phyloP scores from a whole-genome alignment of 2,888 invertebrate genomes.

The Caenorhabditis angaria region DNA sequence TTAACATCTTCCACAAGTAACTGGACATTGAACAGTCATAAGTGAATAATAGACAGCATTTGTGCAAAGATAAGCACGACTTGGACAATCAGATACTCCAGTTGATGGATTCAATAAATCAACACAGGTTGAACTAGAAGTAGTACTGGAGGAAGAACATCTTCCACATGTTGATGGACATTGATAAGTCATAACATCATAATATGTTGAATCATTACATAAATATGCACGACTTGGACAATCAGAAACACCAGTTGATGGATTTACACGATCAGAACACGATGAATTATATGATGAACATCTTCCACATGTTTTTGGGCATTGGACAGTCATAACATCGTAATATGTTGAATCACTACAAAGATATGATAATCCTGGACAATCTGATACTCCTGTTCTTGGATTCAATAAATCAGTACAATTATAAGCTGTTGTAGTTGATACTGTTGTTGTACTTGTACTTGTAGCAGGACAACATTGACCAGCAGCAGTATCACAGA shows the following conservation, averaged over 20 bases:
- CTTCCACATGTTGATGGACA: slow-evolving; percentile 45
- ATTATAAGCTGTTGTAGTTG: too few relatives aligned
- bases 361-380: slow-evolving; percentile 28
- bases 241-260: slow-evolving; percentile 37
- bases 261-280: not conserved
- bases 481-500: not conserved
- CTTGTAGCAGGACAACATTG: not conserved
- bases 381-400: slow-evolving; percentile 42
- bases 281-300: slow-evolving; percentile 16
- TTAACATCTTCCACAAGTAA: too few relatives aligned
- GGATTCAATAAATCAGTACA: slow-evolving; percentile 41
- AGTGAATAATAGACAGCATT: too few relatives aligned
- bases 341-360: slow-evolving; percentile 42
- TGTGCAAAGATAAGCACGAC: too few relatives aligned
- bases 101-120: too few relatives aligned
- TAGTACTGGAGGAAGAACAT: too few relatives aligned
- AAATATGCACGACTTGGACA: slow-evolving; percentile 32
- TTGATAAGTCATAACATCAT: slow-evolving; percentile 43
- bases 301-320: slow-evolving; percentile 45
- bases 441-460: not conserved
- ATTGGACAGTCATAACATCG: slow-evolving; percentile 43
- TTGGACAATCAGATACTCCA: too few relatives aligned
- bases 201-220: slow-evolving; percentile 41
- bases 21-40: too few relatives aligned
- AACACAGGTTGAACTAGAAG: too few relatives aligned